Percentiles rank a stretch among this genome's conserved stretches.
These are phyloP conservation scores for Uloborus diversus DNA, from an alignment of 1,140 invertebrate species.

Conservation along the genomic window DNA sequence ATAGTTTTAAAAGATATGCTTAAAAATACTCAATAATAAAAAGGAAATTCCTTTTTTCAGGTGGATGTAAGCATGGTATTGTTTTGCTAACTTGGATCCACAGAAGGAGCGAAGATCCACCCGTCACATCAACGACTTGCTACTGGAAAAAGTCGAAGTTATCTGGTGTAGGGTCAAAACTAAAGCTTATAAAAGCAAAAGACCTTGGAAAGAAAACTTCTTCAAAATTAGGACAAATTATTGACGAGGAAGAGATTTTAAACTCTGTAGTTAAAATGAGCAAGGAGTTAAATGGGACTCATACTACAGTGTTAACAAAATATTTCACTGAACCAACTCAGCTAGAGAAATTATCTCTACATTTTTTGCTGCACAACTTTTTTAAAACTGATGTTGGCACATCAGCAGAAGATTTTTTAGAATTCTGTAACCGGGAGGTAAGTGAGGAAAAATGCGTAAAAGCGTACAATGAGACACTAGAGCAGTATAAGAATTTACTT, in stretches of 20 bases:
- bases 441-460: not conserved
- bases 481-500: not conserved
- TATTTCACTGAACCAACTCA: no score
- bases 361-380: no score
- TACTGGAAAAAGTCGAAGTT: conserved; percentile 11
- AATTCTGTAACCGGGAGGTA: not conserved
- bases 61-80: not conserved
- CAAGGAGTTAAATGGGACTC: no score
- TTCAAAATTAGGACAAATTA: no score
- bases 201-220: not conserved
- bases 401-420: not conserved
- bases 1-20: not conserved
- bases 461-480: not conserved
- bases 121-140: not conserved
- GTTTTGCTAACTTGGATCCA: conserved; percentile 1
- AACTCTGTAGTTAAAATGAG: no score
- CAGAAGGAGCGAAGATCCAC: conserved; percentile 11
- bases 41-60: not conserved
- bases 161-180: not conserved
- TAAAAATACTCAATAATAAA: not conserved
- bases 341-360: no score
- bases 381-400: not conserved
- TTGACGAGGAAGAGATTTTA: no score
- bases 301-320: no score
- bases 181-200: conserved; percentile 2